These are phyloP conservation scores for Cheilosia pagana DNA, from an alignment of 2,888 invertebrate species.

Conservation along the genomic window DNA sequence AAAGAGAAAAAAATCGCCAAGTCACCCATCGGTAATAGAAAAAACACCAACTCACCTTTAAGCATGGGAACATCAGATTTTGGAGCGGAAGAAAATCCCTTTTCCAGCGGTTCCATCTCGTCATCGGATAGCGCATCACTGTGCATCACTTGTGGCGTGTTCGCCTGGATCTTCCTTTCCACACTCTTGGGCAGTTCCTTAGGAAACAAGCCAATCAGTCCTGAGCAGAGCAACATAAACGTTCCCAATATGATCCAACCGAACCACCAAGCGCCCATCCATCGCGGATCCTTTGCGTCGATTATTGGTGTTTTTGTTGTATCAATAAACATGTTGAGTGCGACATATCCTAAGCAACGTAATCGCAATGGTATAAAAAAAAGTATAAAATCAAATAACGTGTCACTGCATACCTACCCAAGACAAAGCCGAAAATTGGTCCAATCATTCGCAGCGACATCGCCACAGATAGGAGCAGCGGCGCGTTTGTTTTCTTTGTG, in stretches of 20 bases:
- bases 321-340: constrained; percentile 86
- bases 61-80: constrained; percentile 81
- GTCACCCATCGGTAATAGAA: too few species aligned
- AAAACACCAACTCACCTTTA: constrained; percentile 78
- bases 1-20: too few species aligned
- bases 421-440: constrained; percentile 86
- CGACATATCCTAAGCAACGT: constrained; percentile 79
- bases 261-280: constrained; percentile 92
- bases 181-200: constrained; percentile 80
- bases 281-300: constrained; percentile 86
- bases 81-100: constrained; percentile 78
- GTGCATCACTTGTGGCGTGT: constrained; percentile 79
- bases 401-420: constrained; percentile 80
- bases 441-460: constrained; percentile 83
- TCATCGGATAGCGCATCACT: constrained; percentile 78
- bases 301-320: constrained; percentile 86
- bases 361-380: not conserved
- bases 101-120: constrained; percentile 79
- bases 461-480: constrained; percentile 85
- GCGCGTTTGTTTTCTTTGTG: constrained; percentile 87
- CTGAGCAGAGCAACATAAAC: constrained; percentile 86
- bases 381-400: too few species aligned
- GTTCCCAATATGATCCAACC: constrained; percentile 85
- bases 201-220: constrained; percentile 88
- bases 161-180: constrained; percentile 78